Percentiles rank a stretch among this genome's conserved stretches.
Evolutionary conservation across 2,797 vertebrate genomes (phyloP).

Genomic region (Melanotaenia boesemani): DNA sequence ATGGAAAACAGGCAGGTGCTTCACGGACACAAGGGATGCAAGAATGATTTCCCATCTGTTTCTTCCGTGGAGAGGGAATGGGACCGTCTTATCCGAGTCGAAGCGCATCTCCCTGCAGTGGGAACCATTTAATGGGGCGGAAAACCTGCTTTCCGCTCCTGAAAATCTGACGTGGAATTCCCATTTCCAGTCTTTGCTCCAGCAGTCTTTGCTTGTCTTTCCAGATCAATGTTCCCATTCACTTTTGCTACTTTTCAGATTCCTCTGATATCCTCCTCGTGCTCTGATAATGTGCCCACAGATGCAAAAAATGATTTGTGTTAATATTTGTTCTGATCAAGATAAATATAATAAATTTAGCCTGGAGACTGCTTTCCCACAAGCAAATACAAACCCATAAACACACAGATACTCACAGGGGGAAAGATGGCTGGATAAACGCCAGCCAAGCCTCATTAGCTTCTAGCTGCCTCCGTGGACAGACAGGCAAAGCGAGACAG

Average conservation of each 20-base stretch:
- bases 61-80: conserved; percentile 66
- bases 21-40: conserved; percentile 64
- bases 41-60: conserved; percentile 81
- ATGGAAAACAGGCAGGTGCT: conserved; percentile 77
- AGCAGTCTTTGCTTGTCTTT: conserved; percentile 48
- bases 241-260: conserved; percentile 9
- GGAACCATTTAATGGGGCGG: conserved; percentile 76
- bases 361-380: conserved; percentile 32
- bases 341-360: conserved; percentile 50
- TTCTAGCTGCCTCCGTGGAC: conserved; percentile 77
- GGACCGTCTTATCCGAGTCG: conserved; percentile 67
- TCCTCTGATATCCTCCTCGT: conserved; percentile 6
- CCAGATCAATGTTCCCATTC: conserved; percentile 31
- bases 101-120: conserved; percentile 66
- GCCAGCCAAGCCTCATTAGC: conserved; percentile 83
- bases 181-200: conserved; percentile 37
- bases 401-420: conserved; percentile 35
- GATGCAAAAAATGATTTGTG: conserved; percentile 17
- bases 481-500: conserved; percentile 72
- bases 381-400: not conserved
- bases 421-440: conserved; percentile 78
- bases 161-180: conserved; percentile 64
- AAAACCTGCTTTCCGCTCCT: conserved; percentile 71
- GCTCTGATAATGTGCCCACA: conserved; percentile 7
- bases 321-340: conserved; percentile 49